Percentiles rank a stretch among this genome's conserved stretches.
Evolutionary conservation across 2,797 vertebrate genomes (phyloP).

Genomic region (Diplodus sargus): DNA sequence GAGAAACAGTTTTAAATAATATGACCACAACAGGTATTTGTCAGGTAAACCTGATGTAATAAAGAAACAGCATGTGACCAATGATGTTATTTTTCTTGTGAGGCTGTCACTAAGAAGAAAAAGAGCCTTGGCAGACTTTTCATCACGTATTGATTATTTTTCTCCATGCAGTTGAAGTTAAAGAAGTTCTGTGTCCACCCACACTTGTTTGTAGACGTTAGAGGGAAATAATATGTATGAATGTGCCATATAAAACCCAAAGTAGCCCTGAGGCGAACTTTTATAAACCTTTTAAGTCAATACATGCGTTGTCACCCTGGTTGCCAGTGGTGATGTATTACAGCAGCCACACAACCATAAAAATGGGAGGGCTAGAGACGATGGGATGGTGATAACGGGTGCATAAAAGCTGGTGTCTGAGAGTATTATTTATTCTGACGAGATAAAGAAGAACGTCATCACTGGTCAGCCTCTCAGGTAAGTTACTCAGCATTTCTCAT

Average conservation of each 20-base stretch:
- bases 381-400: constrained; percentile 35
- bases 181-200: not conserved
- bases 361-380: constrained; percentile 51
- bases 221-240: not conserved
- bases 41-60: not conserved
- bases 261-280: not conserved
- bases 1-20: not conserved
- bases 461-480: constrained; percentile 42
- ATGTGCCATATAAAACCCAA: constrained; percentile 15
- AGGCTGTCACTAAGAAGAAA: not conserved
- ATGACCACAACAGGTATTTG: not conserved
- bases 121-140: not conserved
- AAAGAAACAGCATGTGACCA: not conserved
- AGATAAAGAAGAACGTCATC: constrained; percentile 13
- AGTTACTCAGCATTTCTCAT: constrained; percentile 18
- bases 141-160: not conserved
- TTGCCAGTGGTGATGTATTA: constrained; percentile 1
- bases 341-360: not conserved
- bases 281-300: constrained; percentile 23
- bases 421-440: not conserved
- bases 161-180: not conserved
- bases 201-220: not conserved
- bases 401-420: constrained; percentile 50
- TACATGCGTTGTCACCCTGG: not conserved
- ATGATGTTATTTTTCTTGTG: not conserved